Conservation (phyloP, 2,113 vertebrate genomes). For the Gadus macrocephalus region DNA sequence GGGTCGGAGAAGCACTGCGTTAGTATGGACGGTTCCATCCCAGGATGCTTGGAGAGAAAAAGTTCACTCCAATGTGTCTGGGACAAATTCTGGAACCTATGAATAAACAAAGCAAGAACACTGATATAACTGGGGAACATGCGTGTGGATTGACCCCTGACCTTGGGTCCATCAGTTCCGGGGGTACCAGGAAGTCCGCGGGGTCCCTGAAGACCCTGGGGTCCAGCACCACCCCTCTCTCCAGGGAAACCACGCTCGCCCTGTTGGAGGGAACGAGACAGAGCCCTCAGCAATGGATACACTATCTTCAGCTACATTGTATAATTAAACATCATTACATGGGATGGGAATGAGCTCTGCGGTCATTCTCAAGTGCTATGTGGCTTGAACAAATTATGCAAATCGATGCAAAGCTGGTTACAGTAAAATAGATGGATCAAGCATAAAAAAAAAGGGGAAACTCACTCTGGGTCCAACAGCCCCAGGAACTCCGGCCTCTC, state of each 20-base stretch:
- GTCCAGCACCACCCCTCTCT: slow-evolving; percentile 86
- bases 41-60: too few relatives aligned
- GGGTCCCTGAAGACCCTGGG: slow-evolving; percentile 89
- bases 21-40: not conserved
- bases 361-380: not conserved
- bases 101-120: not conserved
- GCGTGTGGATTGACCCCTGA: slow-evolving; percentile 51
- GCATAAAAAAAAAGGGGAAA: slow-evolving; percentile 30
- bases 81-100: too few relatives aligned
- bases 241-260: slow-evolving; percentile 97
- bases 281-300: too few relatives aligned
- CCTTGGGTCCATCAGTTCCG: slow-evolving; percentile 95
- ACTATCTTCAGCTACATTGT: too few relatives aligned
- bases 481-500: slow-evolving; percentile 87
- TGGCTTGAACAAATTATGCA: not conserved
- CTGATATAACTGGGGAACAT: not conserved
- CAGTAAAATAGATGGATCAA: not conserved
- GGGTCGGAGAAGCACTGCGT: not conserved
- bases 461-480: slow-evolving; percentile 89
- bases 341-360: not conserved
- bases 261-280: slow-evolving; percentile 51
- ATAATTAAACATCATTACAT: not conserved
- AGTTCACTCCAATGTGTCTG: too few relatives aligned
- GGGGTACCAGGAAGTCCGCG: slow-evolving; percentile 95
- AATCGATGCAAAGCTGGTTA: not conserved